phyloP scores from a whole-genome alignment of 2,113 vertebrate genomes.

The Coreoperca whiteheadi region DNA sequence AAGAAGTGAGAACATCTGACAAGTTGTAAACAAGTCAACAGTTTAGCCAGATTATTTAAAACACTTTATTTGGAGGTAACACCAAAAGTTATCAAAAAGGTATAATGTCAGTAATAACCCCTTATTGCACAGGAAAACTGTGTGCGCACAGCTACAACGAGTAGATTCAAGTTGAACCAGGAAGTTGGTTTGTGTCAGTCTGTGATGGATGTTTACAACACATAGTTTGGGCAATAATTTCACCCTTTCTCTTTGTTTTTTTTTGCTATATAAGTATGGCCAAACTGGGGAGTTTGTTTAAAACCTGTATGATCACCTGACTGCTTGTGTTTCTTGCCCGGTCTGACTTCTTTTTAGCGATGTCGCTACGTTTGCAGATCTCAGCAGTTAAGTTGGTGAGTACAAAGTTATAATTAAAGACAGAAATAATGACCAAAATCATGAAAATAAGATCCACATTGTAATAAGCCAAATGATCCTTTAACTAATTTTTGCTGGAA shows the following conservation, averaged over 20 bases:
- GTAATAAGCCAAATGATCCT: neutral
- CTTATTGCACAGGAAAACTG: neutral
- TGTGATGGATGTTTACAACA: neutral
- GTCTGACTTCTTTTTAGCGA: neutral
- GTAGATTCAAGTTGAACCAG: neutral
- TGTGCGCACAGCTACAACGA: neutral
- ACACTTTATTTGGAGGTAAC: neutral
- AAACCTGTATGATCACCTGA: neutral
- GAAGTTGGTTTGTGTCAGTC: conserved; percentile 12
- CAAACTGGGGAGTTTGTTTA: neutral
- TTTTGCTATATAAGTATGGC: neutral
- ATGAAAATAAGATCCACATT: neutral
- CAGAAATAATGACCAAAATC: no score
- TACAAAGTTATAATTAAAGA: neutral
- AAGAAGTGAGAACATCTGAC: no score
- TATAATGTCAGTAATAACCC: neutral
- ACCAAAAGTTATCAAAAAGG: neutral
- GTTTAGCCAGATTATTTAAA: neutral
- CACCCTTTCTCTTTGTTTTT: neutral
- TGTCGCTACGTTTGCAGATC: neutral
- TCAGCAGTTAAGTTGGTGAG: neutral
- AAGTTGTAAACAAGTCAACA: no score
- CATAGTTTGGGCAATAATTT: neutral
- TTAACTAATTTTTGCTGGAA: no score
- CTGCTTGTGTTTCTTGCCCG: neutral